These are phyloP conservation scores for Siderastrea siderea DNA, from an alignment of 92 coral and sea anemone species.

Conservation along the genomic window DNA sequence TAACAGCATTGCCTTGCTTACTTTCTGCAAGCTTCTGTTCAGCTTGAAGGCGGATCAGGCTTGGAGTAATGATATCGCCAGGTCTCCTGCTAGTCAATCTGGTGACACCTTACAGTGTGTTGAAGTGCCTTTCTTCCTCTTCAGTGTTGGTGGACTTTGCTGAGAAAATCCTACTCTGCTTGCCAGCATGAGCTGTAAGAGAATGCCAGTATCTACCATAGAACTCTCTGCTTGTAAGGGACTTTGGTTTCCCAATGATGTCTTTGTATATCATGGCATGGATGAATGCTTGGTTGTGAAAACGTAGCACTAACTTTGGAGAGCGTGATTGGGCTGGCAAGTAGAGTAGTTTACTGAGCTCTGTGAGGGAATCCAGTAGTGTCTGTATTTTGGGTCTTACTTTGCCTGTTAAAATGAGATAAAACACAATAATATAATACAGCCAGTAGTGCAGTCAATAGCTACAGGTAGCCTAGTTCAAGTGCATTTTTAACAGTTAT, in stretches of 20 bases:
- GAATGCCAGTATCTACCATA: slow-evolving; percentile 39
- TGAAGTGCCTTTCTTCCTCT: slow-evolving; percentile 21
- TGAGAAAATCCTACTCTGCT: slow-evolving; percentile 43
- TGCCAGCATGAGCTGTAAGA: slow-evolving; percentile 46
- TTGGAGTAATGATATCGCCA: no score
- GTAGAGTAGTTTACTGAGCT: slow-evolving; percentile 68
- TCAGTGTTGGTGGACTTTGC: slow-evolving; percentile 28
- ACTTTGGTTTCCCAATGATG: slow-evolving; percentile 44
- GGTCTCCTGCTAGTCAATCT: not conserved
- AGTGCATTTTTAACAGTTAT: not conserved
- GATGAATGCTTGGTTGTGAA: slow-evolving; percentile 70
- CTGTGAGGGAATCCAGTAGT: slow-evolving; percentile 63
- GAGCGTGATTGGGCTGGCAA: slow-evolving; percentile 49
- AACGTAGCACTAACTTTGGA: slow-evolving; percentile 58
- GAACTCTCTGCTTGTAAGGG: not conserved
- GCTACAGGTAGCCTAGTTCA: not conserved
- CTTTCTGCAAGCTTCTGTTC: slow-evolving; percentile 1
- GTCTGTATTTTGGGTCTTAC: slow-evolving; percentile 49
- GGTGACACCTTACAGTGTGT: slow-evolving; percentile 42
- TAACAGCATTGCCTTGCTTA: slow-evolving; percentile 39
- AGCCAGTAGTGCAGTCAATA: not conserved
- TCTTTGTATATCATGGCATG: slow-evolving; percentile 61
- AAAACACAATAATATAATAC: slow-evolving; percentile 16
- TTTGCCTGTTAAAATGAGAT: slow-evolving; percentile 33
- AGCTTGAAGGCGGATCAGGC: slow-evolving; percentile 18